Base-by-base conservation (phyloP, 2,888 invertebrate genomes). In the Frankliniella fusca region DNA sequence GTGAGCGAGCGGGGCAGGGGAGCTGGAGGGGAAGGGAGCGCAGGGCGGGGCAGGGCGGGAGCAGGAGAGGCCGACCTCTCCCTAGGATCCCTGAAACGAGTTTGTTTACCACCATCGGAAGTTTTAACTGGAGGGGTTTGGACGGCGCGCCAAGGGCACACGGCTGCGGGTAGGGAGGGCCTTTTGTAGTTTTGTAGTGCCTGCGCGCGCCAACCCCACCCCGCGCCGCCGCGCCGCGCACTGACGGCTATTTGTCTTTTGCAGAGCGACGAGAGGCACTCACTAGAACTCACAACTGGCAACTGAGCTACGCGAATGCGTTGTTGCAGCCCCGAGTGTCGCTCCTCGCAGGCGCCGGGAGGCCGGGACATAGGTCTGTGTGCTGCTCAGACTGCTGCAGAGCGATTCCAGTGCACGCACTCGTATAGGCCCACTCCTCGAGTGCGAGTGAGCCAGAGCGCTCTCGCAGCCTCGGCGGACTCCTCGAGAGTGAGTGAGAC, bases 91-190 rank as follows among this genome's bases (percentile, higher is more conserved):
- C 70, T 27, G 70, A 76, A 76, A 76, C 70, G 70, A 76, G 70
- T 76, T 76, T 76, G 70, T 76, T 76, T 76, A 76, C 70, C 70
- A 76, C 70, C 70, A 76, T 76, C 70, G 70, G 70, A 76, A 76
- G 70, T 76, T 76, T 76, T 76, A 76, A 76, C 70, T 76, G 27
- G 70, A 76, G 70, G 70, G 27, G 23, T 76, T 23, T 9, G 70
- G 70, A 23, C 70, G 70, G 70, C n/a, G 11, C 3, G 70, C 70
- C 54, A 12, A 9, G 54, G 54, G 3, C 18, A n/a, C n/a, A n/a
- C 54, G 54, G 54, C 18, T 12, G 54, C 54, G 54, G 54, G 54
- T 9, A 54, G 54, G 54, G 54, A 15, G 10, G 27, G 70, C 70
- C 70, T 76, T 76, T 76, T 76, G 70, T 76, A 76, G 70, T 76